phyloP scores from a whole-genome alignment of 2,113 vertebrate species.

The Serilophus lunatus region DNA sequence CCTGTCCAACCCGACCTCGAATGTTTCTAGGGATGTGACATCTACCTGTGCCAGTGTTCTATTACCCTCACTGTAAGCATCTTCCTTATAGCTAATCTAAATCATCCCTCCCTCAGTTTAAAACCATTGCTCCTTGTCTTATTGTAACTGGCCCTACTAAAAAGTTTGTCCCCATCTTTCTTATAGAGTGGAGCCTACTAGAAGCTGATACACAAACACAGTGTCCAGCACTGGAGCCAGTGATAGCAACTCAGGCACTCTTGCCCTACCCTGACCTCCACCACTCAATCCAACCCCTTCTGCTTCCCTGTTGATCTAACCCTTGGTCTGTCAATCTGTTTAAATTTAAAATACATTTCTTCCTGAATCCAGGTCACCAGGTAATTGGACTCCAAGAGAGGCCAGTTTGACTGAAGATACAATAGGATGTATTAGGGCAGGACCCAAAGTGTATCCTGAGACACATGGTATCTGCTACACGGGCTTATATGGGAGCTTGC shows the following conservation, averaged over 20 bases:
- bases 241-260: neutral
- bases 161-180: neutral
- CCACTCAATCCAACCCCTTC: neutral
- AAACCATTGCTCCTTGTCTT: neutral
- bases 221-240: neutral
- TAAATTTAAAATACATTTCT: neutral
- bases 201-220: neutral
- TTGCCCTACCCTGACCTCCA: neutral
- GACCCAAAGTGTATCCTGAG: neutral
- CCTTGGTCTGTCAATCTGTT: neutral
- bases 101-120: neutral
- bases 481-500: neutral
- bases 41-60: neutral
- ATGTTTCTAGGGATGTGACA: neutral
- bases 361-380: neutral
- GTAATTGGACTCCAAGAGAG: neutral
- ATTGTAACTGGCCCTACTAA: neutral
- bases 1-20: neutral
- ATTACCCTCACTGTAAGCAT: neutral
- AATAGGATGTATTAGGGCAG: neutral
- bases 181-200: neutral
- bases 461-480: accelerated
- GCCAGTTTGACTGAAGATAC: neutral
- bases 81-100: neutral
- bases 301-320: neutral